Conservation (phyloP, 2,888 invertebrate genomes). For the Lepidochitona cinerea region DNA sequence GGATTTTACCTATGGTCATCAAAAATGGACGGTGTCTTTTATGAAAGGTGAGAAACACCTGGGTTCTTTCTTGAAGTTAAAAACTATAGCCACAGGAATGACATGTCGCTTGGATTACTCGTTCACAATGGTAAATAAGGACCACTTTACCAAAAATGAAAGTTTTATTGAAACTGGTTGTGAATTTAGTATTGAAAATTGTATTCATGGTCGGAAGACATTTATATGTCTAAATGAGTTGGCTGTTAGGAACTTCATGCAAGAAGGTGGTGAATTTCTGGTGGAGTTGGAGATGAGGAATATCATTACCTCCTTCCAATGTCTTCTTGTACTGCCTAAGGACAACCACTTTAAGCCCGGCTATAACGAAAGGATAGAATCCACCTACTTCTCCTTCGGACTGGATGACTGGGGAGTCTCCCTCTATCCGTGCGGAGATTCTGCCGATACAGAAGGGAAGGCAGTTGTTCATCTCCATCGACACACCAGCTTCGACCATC, state of each 20-base stretch:
- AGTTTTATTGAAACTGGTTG: constrained; percentile 84
- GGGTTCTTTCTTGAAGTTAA: constrained; percentile 85
- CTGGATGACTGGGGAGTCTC: constrained; percentile 86
- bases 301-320: constrained; percentile 82
- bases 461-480: constrained; percentile 75
- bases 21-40: constrained; percentile 87
- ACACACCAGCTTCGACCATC: constrained; percentile 86
- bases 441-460: constrained; percentile 56
- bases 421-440: constrained; percentile 62
- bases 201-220: constrained; percentile 62
- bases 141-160: constrained; percentile 87
- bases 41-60: constrained; percentile 82
- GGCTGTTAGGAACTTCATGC: constrained; percentile 78
- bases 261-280: constrained; percentile 85
- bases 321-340: constrained; percentile 78
- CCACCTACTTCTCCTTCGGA: constrained; percentile 83
- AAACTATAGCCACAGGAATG: constrained; percentile 82
- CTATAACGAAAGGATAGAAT: constrained; percentile 73
- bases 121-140: constrained; percentile 84
- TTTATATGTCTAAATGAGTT: constrained; percentile 66
- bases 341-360: constrained; percentile 43
- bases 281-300: constrained; percentile 84
- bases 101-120: constrained; percentile 85
- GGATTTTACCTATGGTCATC: constrained; percentile 86
- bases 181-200: constrained; percentile 69